Percentiles rank a stretch among this genome's conserved stretches.
Conservation (phyloP, 2,888 invertebrate genomes). For the Autographa pulchrina region DNA sequence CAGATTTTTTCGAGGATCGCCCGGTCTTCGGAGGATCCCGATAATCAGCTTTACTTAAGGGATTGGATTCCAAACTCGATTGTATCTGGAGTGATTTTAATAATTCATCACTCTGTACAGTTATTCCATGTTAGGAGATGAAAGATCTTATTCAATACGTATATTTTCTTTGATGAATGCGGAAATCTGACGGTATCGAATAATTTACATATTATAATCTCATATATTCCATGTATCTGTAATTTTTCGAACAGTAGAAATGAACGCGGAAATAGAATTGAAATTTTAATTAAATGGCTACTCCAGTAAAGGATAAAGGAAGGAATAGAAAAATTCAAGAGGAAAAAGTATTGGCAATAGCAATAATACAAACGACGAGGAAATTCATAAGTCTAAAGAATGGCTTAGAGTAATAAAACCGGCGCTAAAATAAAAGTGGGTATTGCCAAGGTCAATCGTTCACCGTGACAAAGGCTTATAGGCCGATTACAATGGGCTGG, state of each 20-base stretch:
- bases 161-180: slow-evolving; percentile 67
- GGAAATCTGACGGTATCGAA: slow-evolving; percentile 42
- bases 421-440: slow-evolving; percentile 48
- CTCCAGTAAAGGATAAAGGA: slow-evolving; percentile 23
- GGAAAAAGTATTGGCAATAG: slow-evolving; percentile 39
- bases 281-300: slow-evolving; percentile 39
- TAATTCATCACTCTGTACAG: slow-evolving; percentile 84
- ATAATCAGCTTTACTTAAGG: slow-evolving; percentile 89
- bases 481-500: slow-evolving; percentile 3
- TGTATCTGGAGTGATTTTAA: slow-evolving; percentile 87
- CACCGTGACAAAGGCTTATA: slow-evolving; percentile 32
- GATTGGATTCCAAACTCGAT: slow-evolving; percentile 87
- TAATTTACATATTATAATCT: slow-evolving; percentile 39
- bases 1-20: slow-evolving; percentile 79
- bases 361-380: slow-evolving; percentile 56
- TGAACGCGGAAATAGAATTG: slow-evolving; percentile 10
- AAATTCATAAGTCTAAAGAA: slow-evolving; percentile 54
- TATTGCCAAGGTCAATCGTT: slow-evolving; percentile 41
- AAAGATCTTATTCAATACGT: slow-evolving; percentile 71
- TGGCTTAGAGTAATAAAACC: slow-evolving; percentile 49
- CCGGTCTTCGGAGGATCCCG: slow-evolving; percentile 79
- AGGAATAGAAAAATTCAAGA: slow-evolving; percentile 30
- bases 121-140: slow-evolving; percentile 71
- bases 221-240: slow-evolving; percentile 29
- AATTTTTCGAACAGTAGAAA: slow-evolving; percentile 10